Base-by-base conservation (phyloP, 2,113 vertebrate species). In the Pelvicachromis taeniatus region DNA sequence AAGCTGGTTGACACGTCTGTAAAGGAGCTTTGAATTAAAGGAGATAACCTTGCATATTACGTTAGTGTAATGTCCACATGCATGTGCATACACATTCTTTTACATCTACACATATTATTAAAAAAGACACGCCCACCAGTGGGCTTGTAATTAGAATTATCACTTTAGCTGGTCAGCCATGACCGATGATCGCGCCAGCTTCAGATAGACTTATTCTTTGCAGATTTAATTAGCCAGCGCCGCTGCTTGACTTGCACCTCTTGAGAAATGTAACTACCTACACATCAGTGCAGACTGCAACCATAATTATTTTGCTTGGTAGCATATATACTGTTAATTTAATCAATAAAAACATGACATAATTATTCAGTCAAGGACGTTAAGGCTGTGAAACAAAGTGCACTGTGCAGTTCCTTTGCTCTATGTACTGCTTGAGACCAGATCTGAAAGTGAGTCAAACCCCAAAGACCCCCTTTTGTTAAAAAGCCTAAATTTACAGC, bases 31-130 rank as follows among this genome's bases (percentile, higher is more conserved):
- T 83, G 77, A 63, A 86, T 42, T 35, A 53, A 55, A 77, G 42
- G 38, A 0, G 75, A 84, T 93, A 89, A 93, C 85, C 94, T 91
- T 88, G 82, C 83, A 38, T 70, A 77, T 78, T 35, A 17, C 11
- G 42, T 50, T 29, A 29, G 11, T 68, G 42, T 19, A 50, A 54
- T 40, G 17, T 23, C 31, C 21, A 50, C 48, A 48, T 75, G 17
- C 3, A 19, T 35, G 65, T 59, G 63, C 52, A 65, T 59, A 26
- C 40, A 17, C 31, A 29, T 48, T 54, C 21, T n/a, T 19, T 40
- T n/a, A 59, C 4, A 21, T 55, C n/a, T 52, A 42, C 17, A 83
- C 40, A 70, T 40, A 42, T 77, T 78, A 5, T 12, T 13, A 81
- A 52, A 33, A 33, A 12, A 33, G 70, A 8, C 29, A 31, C 6